phyloP scores from a whole-genome alignment of 2,888 invertebrate species.

The Hermaeophaga mercurialis region DNA sequence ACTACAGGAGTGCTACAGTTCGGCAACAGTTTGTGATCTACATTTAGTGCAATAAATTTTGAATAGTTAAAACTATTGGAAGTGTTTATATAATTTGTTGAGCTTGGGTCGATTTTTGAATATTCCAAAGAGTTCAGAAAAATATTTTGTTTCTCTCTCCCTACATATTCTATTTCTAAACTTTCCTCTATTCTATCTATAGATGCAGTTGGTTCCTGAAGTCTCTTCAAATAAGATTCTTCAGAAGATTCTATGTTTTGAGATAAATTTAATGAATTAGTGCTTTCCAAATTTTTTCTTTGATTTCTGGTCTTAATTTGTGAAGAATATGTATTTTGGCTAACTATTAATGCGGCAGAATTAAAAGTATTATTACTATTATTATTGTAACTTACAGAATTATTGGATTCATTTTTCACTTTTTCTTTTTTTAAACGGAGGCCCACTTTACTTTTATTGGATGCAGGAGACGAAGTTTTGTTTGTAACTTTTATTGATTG shows the following conservation, averaged over 20 bases:
- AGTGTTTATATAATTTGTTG: not conserved
- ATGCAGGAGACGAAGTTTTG: not conserved
- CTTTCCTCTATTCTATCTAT: constrained; percentile 28
- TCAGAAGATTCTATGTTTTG: constrained; percentile 6
- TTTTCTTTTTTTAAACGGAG: too few relatives aligned
- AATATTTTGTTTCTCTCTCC: constrained; percentile 1
- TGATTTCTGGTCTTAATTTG: constrained; percentile 22
- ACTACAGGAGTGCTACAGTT: constrained; percentile 38
- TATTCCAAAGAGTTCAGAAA: constrained; percentile 23
- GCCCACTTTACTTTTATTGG: too few relatives aligned
- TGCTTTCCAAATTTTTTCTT: constrained; percentile 13
- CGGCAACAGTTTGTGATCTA: constrained; percentile 28
- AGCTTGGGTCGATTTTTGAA: not conserved
- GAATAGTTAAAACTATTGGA: constrained; percentile 6
- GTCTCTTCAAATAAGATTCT: constrained; percentile 16
- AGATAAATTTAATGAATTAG: constrained; percentile 13
- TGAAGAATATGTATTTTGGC: constrained; percentile 14
- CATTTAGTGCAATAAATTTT: constrained; percentile 30
- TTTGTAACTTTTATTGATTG: constrained; percentile 29
- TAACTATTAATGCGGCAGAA: not conserved
- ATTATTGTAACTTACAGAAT: too few relatives aligned
- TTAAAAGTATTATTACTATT: not conserved
- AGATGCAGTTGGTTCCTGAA: constrained; percentile 26
- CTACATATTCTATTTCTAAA: constrained; percentile 27
- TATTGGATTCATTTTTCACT: too few relatives aligned